These are phyloP conservation scores for Mareca strepera DNA, from an alignment of 2,797 vertebrate genomes.

Conservation along the genomic window DNA sequence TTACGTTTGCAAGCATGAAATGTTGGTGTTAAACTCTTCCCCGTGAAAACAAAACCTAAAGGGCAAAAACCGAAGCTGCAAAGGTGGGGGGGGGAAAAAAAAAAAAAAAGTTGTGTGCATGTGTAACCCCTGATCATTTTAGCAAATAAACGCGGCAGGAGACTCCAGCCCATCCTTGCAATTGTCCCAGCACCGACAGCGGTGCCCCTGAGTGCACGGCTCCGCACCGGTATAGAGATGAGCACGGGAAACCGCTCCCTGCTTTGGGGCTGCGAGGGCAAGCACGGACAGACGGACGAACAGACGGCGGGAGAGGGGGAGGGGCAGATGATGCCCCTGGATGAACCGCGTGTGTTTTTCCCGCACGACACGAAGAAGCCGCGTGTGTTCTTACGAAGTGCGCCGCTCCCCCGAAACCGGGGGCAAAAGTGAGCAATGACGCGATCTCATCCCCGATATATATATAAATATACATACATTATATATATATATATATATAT, in stretches of 20 bases:
- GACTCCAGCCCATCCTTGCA: background rate
- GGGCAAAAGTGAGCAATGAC: background rate
- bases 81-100: background rate
- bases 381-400: fast-evolving
- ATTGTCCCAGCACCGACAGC: background rate
- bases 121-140: fast-evolving
- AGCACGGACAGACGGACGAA: background rate
- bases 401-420: background rate
- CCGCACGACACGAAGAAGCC: background rate
- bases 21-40: background rate
- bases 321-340: background rate
- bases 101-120: too few species aligned
- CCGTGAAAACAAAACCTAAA: fast-evolving
- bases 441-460: background rate
- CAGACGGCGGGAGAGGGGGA: background rate
- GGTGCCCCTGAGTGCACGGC: background rate
- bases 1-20: background rate
- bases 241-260: background rate
- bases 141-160: fast-evolving
- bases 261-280: background rate
- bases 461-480: background rate
- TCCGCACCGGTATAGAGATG: too few species aligned
- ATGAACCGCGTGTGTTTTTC: background rate
- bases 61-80: background rate
- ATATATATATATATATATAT: too few species aligned